These are phyloP conservation scores for Colaptes auratus DNA, from an alignment of 2,113 vertebrate species.

Conservation along the genomic window DNA sequence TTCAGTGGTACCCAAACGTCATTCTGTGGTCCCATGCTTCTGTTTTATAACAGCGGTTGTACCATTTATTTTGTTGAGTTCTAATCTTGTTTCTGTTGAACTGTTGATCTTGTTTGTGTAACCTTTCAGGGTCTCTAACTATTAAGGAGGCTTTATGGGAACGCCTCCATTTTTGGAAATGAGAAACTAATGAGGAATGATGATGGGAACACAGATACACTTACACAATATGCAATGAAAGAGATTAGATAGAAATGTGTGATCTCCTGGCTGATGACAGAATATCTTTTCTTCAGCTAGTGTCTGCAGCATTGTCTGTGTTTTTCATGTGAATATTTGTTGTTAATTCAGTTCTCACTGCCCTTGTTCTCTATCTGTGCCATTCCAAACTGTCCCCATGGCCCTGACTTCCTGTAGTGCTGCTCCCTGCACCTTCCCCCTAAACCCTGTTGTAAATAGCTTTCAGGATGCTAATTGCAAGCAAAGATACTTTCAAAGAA, in stretches of 20 bases:
- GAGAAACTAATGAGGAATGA: neutral
- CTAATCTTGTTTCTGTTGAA: neutral
- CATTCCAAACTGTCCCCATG: neutral
- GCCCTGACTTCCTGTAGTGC: neutral
- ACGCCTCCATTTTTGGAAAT: neutral
- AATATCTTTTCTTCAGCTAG: neutral
- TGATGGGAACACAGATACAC: neutral
- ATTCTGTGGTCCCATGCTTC: neutral
- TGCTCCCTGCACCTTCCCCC: neutral
- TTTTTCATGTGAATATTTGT: neutral
- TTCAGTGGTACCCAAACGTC: neutral
- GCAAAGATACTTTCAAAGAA: neutral
- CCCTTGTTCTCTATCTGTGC: neutral
- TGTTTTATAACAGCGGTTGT: neutral
- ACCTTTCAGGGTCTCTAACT: neutral
- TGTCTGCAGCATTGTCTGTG: neutral
- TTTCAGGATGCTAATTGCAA: neutral
- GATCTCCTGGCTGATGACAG: neutral
- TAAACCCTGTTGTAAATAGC: neutral
- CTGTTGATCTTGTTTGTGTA: too few species aligned
- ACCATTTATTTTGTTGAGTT: neutral
- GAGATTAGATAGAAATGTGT: neutral
- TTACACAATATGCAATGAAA: neutral
- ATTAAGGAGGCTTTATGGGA: neutral
- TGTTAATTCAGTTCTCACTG: neutral